A percentile compares a stretch with the other conserved stretches of the same genome.
Conservation (phyloP, 2,888 invertebrate species). For the Agrochola macilenta region DNA sequence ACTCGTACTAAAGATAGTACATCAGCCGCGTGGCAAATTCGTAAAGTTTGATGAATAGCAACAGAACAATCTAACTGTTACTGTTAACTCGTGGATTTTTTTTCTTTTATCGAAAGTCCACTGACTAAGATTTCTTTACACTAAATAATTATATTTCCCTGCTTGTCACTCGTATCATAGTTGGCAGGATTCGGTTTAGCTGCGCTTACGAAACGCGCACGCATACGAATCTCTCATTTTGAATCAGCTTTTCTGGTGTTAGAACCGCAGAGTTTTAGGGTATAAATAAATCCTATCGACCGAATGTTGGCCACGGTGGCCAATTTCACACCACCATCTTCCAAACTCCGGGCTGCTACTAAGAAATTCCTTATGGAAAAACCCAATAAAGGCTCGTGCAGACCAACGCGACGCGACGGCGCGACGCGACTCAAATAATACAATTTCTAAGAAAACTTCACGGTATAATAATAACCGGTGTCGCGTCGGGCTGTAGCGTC, state of each 20-base stretch:
- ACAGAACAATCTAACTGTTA: not conserved
- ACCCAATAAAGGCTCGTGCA: no score
- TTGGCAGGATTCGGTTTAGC: not conserved
- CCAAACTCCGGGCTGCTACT: not conserved
- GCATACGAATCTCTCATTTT: not conserved
- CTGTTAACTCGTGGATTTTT: not conserved
- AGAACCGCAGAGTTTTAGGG: not conserved
- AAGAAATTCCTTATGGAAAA: not conserved
- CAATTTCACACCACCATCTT: not conserved
- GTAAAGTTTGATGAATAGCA: not conserved
- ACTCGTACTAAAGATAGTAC: no score
- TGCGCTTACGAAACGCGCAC: not conserved
- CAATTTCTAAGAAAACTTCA: no score
- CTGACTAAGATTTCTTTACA: not conserved
- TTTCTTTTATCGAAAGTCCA: not conserved
- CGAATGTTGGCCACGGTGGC: not conserved
- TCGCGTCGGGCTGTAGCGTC: no score
- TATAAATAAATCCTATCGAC: not conserved
- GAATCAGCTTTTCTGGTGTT: not conserved
- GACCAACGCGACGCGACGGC: no score
- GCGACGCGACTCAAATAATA: no score
- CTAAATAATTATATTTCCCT: not conserved
- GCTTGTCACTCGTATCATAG: not conserved
- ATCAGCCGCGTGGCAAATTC: no score
- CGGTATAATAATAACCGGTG: no score